A percentile compares a stretch with the other conserved stretches of the same genome.
These are phyloP conservation scores for Ophion ellenae DNA, from an alignment of 2,888 invertebrate genomes.

Conservation along the genomic window DNA sequence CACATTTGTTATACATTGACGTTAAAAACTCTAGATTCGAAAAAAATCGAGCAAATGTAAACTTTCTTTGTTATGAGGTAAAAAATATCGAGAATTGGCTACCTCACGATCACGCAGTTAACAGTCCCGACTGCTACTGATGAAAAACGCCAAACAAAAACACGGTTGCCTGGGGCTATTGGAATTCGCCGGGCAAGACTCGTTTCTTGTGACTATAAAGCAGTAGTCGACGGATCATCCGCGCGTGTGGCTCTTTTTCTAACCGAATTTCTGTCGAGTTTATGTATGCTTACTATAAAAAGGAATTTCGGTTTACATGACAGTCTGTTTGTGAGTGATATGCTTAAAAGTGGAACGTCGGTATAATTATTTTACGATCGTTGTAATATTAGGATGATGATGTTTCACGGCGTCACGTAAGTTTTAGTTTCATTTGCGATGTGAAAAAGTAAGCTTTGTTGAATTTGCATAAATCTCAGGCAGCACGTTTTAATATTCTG, in stretches of 20 bases:
- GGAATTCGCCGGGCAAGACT: slow-evolving; percentile 33
- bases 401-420: background rate
- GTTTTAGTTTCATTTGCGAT: background rate
- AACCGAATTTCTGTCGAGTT: background rate
- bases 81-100: background rate
- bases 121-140: background rate
- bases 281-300: background rate
- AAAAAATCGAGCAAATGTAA: background rate
- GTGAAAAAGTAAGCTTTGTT: background rate
- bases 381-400: background rate
- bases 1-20: background rate
- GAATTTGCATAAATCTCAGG: background rate
- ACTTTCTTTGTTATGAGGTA: background rate
- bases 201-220: slow-evolving; percentile 28
- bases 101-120: background rate
- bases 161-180: slow-evolving; percentile 4
- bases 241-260: slow-evolving; percentile 7
- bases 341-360: background rate
- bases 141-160: slow-evolving; percentile 16
- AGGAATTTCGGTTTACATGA: background rate
- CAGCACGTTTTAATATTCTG: background rate
- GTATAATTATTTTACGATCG: background rate
- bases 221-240: slow-evolving; percentile 26
- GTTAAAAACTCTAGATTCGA: background rate
- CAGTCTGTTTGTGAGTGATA: background rate